Evolutionary conservation across 2,113 vertebrate species (phyloP), one percentile per base, ranked within the genome.

Genomic region (Charina bottae): DNA sequence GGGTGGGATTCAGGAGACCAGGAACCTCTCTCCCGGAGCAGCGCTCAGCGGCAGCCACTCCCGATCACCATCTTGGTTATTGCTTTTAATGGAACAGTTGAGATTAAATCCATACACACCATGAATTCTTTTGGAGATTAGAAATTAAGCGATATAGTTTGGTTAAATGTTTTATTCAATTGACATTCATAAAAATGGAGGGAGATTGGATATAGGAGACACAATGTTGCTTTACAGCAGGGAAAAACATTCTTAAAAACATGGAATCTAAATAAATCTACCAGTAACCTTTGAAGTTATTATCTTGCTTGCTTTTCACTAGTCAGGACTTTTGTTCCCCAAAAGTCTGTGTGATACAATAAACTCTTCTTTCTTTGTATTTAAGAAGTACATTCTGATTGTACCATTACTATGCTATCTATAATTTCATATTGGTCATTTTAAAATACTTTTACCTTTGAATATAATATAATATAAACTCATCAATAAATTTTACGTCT

Each of bases 391-490:
- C n/a, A 19, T 78, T 6, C 68, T 37, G 68, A 37, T 37, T 19
- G 68, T 78, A 55, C 6, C 26, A 26, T 8, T 55, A 13, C 58
- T 11, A 21, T 28, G 56, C 89, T n/a, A 0, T 78, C 24, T 92
- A 53, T 24, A 87, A 28, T 33, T 78, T 88, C 55, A 92, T 33
- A 90, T 90, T 60, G 85, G 46, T 11, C 23, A 59, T 90, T 78
- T 62, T 93, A 90, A 64, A 94, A 53, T 26, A 59, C 3, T 26
- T 56, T 60, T 53, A 49, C 28, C 85, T 4, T 90, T 59, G 90
- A 93, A 95, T 42, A 42, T 42, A 78, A 78, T 42, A 49, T 49
- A 49, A 78, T 95, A 72, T 59, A 98, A 98, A 92, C 3, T 55
- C 6, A 10, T 42, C 28, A 64, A 88, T 28, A 59, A 33, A 60